Base-by-base conservation (phyloP, 2,888 invertebrate genomes). In the Drosophila neoperkinsi region DNA sequence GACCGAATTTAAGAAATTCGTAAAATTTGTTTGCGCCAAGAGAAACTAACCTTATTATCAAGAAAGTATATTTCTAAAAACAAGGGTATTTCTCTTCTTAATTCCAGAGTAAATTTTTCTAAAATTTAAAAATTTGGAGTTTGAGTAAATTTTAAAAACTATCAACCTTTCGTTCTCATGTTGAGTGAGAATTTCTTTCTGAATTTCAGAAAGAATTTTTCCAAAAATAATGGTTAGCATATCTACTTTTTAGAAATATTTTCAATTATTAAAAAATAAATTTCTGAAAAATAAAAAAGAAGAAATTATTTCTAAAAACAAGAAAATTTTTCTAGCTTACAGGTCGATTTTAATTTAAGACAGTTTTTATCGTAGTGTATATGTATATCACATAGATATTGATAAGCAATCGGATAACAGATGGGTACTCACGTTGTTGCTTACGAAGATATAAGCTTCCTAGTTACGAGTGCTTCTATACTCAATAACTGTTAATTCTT, bases 301-400 rank as follows among this genome's bases (percentile, higher is more conserved):
- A 36, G 1, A 36, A 38, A 18, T 9, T 38, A 18, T 38, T 38
- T 7, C 18, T 36, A 36, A 9, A 38, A 9, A 18, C 9, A 18
- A 38, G 4, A 33, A 0, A 0, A 10, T n/a, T 41, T 10, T 10
- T n/a, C 10, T 10, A 10, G 1, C 4, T n/a, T 4, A 10, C 6
- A 36, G 3, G 7, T 3, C 18, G 18, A 18, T 41, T 41, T 36
- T 41, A n/a, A n/a, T 41, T 41, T n/a, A n/a, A 36, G 6, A 0
- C 36, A 6, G 18, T n/a, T 10, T 34, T 5, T 34, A 34, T 13
- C 34, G 13, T 34, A 0, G 13, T 34, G 13, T 34, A 5, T 21
- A n/a, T n/a, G n/a, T 1, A 21, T 16, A 2, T 13, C 13, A 34
- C 34, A 34, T 34, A 34, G 5, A 34, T 34, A 13, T 16, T 34